Conservation (phyloP, 2,888 invertebrate genomes). For the Mythimna vitellina region DNA sequence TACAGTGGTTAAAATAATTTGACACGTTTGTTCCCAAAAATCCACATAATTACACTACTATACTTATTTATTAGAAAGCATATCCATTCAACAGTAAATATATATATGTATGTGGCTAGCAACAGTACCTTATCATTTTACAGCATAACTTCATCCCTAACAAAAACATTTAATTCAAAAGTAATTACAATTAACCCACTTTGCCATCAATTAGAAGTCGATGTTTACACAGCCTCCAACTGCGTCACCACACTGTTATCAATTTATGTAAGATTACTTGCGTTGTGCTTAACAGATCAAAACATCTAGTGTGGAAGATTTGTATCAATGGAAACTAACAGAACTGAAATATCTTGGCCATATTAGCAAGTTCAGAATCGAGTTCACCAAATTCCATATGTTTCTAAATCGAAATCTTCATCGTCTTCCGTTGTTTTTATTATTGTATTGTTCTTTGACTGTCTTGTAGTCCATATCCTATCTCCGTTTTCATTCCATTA, state of each 20-base stretch:
- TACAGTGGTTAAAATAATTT: not conserved
- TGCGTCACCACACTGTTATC: conserved; percentile 36
- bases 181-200: conserved; percentile 51
- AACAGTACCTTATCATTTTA: conserved; percentile 1
- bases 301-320: conserved; percentile 43
- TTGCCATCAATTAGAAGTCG: conserved; percentile 25
- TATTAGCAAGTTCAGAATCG: not conserved
- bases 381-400: not conserved
- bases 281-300: conserved; percentile 27
- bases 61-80: not conserved
- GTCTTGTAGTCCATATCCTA: too few species aligned
- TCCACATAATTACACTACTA: too few species aligned
- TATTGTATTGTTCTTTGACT: too few species aligned
- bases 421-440: too few species aligned
- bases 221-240: conserved; percentile 38
- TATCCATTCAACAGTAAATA: not conserved
- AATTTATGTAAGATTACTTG: conserved; percentile 39
- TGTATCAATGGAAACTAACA: conserved; percentile 32
- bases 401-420: not conserved
- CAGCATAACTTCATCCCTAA: conserved; percentile 12
- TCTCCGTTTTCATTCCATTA: too few species aligned
- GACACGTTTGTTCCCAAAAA: not conserved
- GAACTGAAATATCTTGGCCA: not conserved
- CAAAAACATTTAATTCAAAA: conserved; percentile 39
- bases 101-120: not conserved